These are phyloP conservation scores for Catharus ustulatus DNA, from an alignment of 2,797 vertebrate species.

Conservation along the genomic window DNA sequence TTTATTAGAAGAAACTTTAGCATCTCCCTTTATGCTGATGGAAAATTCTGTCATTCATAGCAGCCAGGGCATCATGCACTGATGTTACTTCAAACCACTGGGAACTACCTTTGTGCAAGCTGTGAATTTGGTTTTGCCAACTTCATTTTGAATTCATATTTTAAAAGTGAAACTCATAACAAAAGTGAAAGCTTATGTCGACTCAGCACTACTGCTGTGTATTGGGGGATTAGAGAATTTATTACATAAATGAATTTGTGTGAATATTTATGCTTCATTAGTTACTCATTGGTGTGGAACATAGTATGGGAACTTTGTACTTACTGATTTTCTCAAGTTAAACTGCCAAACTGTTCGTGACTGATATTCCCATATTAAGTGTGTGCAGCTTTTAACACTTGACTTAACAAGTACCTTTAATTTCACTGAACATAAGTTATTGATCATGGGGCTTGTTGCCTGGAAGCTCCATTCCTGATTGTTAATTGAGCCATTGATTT, in stretches of 20 bases:
- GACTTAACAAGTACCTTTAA: conserved; percentile 80
- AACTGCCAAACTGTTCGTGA: conserved; percentile 59
- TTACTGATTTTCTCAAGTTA: conserved; percentile 66
- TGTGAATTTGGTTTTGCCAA: conserved; percentile 3
- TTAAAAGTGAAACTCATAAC: neutral
- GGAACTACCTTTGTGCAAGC: neutral
- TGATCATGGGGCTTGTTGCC: conserved; percentile 75
- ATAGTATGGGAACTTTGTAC: conserved; percentile 61
- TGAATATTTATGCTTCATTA: conserved; percentile 69
- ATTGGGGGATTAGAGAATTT: conserved; percentile 48
- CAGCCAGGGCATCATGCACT: neutral
- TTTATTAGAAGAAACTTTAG: neutral
- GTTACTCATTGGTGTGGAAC: conserved; percentile 62
- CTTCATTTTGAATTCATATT: neutral
- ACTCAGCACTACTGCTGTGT: conserved; percentile 22
- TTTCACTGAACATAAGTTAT: conserved; percentile 80
- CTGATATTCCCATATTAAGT: conserved; percentile 61
- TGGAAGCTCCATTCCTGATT: conserved; percentile 75
- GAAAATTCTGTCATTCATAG: neutral
- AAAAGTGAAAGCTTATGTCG: conserved; percentile 17
- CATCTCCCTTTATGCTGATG: neutral
- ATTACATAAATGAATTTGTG: conserved; percentile 58
- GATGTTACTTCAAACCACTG: neutral
- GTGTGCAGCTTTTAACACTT: conserved; percentile 76
- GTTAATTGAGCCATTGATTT: conserved; percentile 81